A percentile compares a stretch with the other conserved stretches of the same genome.
Evolutionary conservation across 2,888 invertebrate species (phyloP).

Genomic region (Plebejus anna): DNA sequence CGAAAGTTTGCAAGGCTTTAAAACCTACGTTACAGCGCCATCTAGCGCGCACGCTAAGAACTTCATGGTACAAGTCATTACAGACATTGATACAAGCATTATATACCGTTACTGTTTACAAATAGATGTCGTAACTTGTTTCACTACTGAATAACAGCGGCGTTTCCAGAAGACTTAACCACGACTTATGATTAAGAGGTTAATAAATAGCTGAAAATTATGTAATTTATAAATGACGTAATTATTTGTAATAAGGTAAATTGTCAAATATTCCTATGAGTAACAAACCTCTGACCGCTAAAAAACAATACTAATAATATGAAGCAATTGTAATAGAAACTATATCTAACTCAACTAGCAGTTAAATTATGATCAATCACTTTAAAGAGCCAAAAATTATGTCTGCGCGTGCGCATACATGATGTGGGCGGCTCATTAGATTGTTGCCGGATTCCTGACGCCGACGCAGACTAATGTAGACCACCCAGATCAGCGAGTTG

Average conservation of each 20-base stretch:
- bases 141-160: not conserved
- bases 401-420: conserved; percentile 41
- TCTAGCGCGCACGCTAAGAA: not conserved
- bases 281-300: not conserved
- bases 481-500: conserved; percentile 20
- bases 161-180: not conserved
- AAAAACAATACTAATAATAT: not conserved
- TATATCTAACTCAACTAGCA: not conserved
- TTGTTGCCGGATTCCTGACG: conserved; percentile 63
- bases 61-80: not conserved
- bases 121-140: conserved; percentile 21
- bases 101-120: no score
- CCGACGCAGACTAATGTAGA: conserved; percentile 38
- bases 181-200: not conserved
- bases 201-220: not conserved
- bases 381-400: not conserved
- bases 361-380: no score
- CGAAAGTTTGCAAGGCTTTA: not conserved
- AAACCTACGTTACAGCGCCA: not conserved
- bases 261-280: not conserved
- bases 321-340: not conserved
- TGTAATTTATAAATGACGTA: not conserved
- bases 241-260: not conserved
- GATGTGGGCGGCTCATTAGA: conserved; percentile 54
- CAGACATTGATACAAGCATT: not conserved